Evolutionary conservation across 2,797 vertebrate species (phyloP), one percentile per base, ranked within the genome.

Genomic region (Oreochromis mossambicus): DNA sequence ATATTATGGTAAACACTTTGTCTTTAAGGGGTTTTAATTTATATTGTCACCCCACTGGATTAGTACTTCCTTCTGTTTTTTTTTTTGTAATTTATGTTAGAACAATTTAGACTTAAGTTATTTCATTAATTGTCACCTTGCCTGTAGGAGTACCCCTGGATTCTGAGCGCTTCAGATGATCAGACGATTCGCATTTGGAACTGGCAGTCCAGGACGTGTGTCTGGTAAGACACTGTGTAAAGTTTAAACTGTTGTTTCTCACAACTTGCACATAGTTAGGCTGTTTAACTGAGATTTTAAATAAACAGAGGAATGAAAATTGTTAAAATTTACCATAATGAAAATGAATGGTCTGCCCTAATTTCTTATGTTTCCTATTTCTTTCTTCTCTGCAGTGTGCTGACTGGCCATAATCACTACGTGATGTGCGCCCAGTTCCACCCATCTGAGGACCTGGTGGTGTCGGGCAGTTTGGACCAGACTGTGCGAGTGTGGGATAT

Each of bases 351-450:
- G 14, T 73, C 6, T 73, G 41, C 24, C 3, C 3, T 70, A 43
- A 70, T 26, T 70, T 75, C 7, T 50, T 50, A 75, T 75, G 17
- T 75, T 29, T 48, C 68, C 10, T 29, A 1, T 46, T 56, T 36
- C 80, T 52, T 82, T 10, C 19, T 87, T 10, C 41, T 56, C 58
- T 75, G 3, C 94, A 99, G 98, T 17, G 98, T 99, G 81, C 95
- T 99, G 94, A 99, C 98, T 0, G 98, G 98, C 26, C 98, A 99
- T 92, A 99, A 99, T 92, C 98, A 99, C 90, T 99, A 99, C 1
- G 98, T 99, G 92, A 99, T 99, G 98, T 99, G 98, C 3, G 98
- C 98, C 81, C 98, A 99, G 96, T 99, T 99, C 92, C 98, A 99
- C 84, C 98, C 98, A 1, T 96, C 97, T 0, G 98, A 99, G 90